These are phyloP conservation scores for Ophioderma brevispina DNA, from an alignment of 35 echinoderm and acorn worm genomes.

Conservation along the genomic window DNA sequence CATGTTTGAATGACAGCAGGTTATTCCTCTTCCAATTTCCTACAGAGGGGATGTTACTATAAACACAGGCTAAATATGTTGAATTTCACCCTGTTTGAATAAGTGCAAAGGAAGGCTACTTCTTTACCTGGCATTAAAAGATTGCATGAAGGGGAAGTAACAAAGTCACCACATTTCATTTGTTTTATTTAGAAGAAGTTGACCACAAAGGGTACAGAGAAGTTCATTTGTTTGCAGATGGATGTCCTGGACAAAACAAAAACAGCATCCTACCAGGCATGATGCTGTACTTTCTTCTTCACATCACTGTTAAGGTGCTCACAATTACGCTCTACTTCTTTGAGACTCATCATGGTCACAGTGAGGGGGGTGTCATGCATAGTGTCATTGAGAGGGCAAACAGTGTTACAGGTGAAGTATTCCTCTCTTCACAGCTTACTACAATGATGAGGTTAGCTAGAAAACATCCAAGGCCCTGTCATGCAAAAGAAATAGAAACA, in stretches of 20 bases:
- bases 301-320: constrained; percentile 23
- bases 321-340: constrained; percentile 59
- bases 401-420: background rate
- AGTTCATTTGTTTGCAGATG: constrained; percentile 71
- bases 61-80: constrained; percentile 51
- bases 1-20: constrained; percentile 74
- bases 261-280: constrained; percentile 69
- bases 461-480: background rate
- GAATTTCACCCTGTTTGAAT: constrained; percentile 72
- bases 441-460: constrained; percentile 31
- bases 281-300: constrained; percentile 58
- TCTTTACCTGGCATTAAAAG: constrained; percentile 53
- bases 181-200: constrained; percentile 21
- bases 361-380: constrained; percentile 74
- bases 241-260: constrained; percentile 80
- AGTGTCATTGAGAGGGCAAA: constrained; percentile 55
- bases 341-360: constrained; percentile 66
- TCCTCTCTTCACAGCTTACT: constrained; percentile 21
- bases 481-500: constrained; percentile 12
- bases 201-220: constrained; percentile 40
- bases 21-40: constrained; percentile 52
- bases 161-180: constrained; percentile 51
- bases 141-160: constrained; percentile 37
- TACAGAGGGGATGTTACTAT: constrained; percentile 63
- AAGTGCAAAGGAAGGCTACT: constrained; percentile 49